Evolutionary conservation across 1,140 invertebrate genomes (phyloP).

Genomic region (Achroia grisella): DNA sequence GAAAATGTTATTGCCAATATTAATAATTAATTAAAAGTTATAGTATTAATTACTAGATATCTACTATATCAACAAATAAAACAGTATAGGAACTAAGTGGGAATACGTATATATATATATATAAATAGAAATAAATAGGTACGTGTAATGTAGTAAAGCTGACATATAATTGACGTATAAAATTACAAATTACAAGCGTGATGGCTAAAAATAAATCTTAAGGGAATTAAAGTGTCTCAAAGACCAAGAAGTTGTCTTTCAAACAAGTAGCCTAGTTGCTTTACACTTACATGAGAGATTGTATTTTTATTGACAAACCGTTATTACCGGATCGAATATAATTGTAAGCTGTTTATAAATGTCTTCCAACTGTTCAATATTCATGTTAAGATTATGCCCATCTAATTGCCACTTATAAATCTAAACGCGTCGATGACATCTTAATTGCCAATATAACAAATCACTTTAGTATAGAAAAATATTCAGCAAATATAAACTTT

Average conservation of each 20-base stretch:
- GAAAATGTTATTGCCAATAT: too few species aligned
- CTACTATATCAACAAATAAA: too few species aligned
- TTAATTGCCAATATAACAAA: constrained; percentile 57
- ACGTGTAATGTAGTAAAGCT: constrained; percentile 10
- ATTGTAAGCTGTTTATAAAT: constrained; percentile 45
- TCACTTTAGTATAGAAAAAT: constrained; percentile 32
- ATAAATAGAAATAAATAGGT: too few species aligned
- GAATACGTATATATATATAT: too few species aligned
- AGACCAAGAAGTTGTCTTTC: too few species aligned
- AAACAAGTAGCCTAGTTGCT: background rate
- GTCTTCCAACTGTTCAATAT: constrained; percentile 47
- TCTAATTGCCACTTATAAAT: constrained; percentile 65
- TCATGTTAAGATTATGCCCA: constrained; percentile 44
- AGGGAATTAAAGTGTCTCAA: too few species aligned
- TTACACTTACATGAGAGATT: background rate
- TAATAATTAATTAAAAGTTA: too few species aligned
- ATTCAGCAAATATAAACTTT: constrained; percentile 10
- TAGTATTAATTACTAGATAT: too few species aligned
- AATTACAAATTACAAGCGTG: too few species aligned
- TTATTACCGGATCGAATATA: constrained; percentile 21
- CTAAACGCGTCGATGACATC: constrained; percentile 54
- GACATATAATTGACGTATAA: constrained; percentile 5
- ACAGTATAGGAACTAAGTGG: too few species aligned
- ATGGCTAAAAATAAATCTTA: too few species aligned
- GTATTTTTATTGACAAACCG: constrained; percentile 12